Base-by-base conservation (phyloP, 1,140 invertebrate species). In the Drosophila teissieri region DNA sequence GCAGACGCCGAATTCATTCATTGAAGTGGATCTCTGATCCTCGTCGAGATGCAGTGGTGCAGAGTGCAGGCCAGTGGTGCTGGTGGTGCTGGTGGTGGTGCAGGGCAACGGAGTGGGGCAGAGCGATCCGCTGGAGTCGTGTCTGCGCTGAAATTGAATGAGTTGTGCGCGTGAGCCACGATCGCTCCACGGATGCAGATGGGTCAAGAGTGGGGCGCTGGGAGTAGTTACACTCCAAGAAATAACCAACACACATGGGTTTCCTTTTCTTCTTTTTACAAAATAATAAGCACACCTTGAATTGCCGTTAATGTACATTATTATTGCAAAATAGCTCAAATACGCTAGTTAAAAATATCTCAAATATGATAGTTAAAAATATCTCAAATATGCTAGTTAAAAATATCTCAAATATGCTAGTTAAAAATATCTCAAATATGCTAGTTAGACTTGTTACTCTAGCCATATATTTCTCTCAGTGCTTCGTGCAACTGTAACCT, bases 131-230 rank as follows among this genome's bases (percentile, higher is more conserved):
- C 24, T 63, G 69, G 76, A 84, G 79, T 89, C 84, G 84, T 89
- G 82, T 86, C 82, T 78, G 74, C 44, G 73, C 70, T 53, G 73
- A 89, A 89, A 89, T 89, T 89, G 84, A 89, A 89, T 89, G 84
- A 89, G 84, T 84, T 89, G 83, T 88, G 83, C 83, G 83, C 83
- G 83, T 88, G 83, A 88, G 83, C 83, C 83, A 88, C 83, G 83
- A 88, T 89, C 82, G 72, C 14, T 44, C 5, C 44, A 24, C 37
- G 53, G 34, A 63, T 64, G 73, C 46, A 63, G 70, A 73, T 49
- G 56, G 68, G 39, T 39, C 24, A 37, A 37, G 49, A 54, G 57
- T 22, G 15, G 42, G 31, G 58, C 22, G 48, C 34, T 39, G 8
- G 22, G 34, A 36, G 56, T n/a, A 10, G 14, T 14, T 1, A 14